Evolutionary conservation across 2,113 vertebrate species (phyloP).

Genomic region (Meles meles): DNA sequence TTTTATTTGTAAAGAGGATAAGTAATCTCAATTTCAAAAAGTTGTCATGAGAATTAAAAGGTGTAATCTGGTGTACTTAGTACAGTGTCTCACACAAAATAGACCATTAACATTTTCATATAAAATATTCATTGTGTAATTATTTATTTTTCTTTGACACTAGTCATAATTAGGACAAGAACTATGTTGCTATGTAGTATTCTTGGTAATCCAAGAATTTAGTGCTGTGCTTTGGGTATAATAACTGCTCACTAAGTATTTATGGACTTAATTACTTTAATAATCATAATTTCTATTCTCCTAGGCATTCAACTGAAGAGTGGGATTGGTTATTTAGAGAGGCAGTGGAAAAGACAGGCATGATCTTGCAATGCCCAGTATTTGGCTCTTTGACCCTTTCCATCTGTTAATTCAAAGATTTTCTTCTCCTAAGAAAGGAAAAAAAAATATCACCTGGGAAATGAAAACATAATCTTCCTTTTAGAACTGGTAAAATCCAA

Average conservation of each 20-base stretch:
- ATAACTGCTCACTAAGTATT: not conserved
- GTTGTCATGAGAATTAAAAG: not conserved
- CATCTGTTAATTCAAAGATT: not conserved
- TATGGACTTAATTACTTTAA: not conserved
- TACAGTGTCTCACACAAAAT: not conserved
- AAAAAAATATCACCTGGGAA: not conserved
- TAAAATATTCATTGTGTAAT: not conserved
- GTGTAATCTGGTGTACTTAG: not conserved
- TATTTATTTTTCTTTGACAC: not conserved
- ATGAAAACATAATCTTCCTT: not conserved
- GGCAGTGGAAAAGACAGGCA: rapidly evolving
- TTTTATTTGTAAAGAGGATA: not conserved
- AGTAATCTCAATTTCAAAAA: conserved; percentile 1
- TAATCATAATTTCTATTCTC: not conserved
- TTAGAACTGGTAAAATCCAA: not conserved
- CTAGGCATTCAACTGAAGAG: not conserved
- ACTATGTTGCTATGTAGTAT: not conserved
- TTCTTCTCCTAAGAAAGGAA: not conserved
- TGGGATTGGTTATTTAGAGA: not conserved
- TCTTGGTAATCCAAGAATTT: not conserved
- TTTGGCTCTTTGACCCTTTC: not conserved
- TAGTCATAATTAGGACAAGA: not conserved
- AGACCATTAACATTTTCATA: not conserved
- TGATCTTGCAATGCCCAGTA: not conserved
- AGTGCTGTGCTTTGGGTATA: not conserved